Evolutionary conservation across 2,113 vertebrate species (phyloP).

Genomic region (Erinaceus europaeus): DNA sequence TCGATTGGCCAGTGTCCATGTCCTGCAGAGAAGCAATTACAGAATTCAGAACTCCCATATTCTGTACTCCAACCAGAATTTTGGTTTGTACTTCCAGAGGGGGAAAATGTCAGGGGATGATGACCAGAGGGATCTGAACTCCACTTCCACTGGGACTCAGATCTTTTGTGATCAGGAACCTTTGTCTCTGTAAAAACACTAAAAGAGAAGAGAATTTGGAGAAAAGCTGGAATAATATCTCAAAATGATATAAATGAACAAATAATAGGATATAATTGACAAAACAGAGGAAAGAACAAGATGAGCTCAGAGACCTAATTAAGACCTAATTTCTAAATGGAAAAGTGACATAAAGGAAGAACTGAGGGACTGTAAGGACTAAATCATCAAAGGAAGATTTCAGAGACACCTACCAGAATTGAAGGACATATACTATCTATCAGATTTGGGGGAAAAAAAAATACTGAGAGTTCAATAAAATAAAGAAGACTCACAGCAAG

Average conservation of each 20-base stretch:
- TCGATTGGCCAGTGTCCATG: too few species aligned
- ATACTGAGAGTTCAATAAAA: neutral
- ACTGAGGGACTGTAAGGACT: neutral
- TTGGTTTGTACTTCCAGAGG: too few species aligned
- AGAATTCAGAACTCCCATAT: too few species aligned
- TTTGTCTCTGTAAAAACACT: too few species aligned
- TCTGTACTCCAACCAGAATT: too few species aligned
- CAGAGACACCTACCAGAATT: neutral
- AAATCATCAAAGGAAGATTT: slow-evolving; percentile 5
- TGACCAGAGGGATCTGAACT: too few species aligned
- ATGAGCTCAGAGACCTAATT: neutral
- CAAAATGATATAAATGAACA: neutral
- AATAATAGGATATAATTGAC: neutral
- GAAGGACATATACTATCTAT: neutral
- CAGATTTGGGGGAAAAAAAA: neutral
- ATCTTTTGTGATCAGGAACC: too few species aligned
- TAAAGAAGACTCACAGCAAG: neutral
- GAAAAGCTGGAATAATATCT: neutral
- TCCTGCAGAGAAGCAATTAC: too few species aligned
- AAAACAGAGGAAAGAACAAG: neutral
- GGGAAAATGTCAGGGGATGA: too few species aligned
- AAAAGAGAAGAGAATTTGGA: neutral
- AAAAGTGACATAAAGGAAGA: neutral
- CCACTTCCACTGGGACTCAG: too few species aligned
- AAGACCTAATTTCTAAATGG: neutral